Evolutionary conservation across 2,888 invertebrate species (phyloP), one percentile per base, ranked within the genome.

Genomic region (Adelognathus sp.): DNA sequence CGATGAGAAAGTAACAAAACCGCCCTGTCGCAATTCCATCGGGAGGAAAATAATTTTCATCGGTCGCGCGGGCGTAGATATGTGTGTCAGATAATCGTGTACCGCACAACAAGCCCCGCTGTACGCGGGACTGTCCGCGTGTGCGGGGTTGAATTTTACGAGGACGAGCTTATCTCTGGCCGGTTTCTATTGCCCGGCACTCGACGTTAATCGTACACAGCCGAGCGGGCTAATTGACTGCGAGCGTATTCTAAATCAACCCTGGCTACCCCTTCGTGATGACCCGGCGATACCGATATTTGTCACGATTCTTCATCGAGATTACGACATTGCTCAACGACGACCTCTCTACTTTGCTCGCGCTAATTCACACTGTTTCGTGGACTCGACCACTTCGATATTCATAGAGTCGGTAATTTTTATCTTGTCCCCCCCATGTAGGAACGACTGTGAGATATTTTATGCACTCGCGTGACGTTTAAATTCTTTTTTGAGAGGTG

Each of bases 201-300:
- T 67, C 60, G 54, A 60, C 66, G 60, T 67, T 72, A 21, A 66
- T 72, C 61, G 58, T 33, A 72, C 54, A 52, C 31, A 61, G 60
- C 29, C 31, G 41, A 44, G 33, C 16, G 58, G 60, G 27, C 52
- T 61, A 63, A 61, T 77, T 46, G 69, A 73, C 63, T 21, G 56
- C 56, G 39, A 54, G 50, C n/a, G 54, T 9, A 63, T 67, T 63
- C 69, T 69, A 61, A 77, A 66, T 72, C 72, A 73, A 73, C 67
- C 58, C 33, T 70, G 18, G 50, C 11, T 21, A 21, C 18, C n/a
- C 39, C 56, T 73, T 63, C 69, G 58, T 66, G 76, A 50, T 63
- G 50, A 41, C 60, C 11, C 21, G 21, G 9, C 24, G 50, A 11
- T 50, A 24, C 50, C 52, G 44, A 67, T 72, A 67, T 39, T 39